Base-by-base conservation (phyloP, 2,113 vertebrate genomes). In the Pteropus alecto region DNA sequence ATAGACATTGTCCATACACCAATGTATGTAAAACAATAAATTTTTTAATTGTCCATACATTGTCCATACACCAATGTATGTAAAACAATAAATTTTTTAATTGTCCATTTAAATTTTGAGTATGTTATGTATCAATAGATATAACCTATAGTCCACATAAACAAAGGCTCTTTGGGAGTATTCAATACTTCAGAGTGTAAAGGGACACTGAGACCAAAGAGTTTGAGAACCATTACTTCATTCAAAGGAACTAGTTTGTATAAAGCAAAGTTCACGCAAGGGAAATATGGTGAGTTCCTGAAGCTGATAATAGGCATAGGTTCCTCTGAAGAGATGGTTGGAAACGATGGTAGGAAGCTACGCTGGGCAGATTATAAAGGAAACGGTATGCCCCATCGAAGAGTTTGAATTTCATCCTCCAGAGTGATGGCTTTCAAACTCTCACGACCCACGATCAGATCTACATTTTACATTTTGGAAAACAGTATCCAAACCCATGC, bases 141-240 rank as follows among this genome's bases (percentile, higher is more conserved):
- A 71, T 21, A 88, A 67, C 79, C 56, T 68, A 88, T 1, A 83
- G 35, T 33, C 35, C 54, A 84, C 19, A 67, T 30, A 79, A 74
- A 68, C 19, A 61, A 76, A 92, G 48, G 2, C 9, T 68, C 16
- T 61, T 63, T 54, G 35, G 51, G 48, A 11, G 8, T 33, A 63
- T 78, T 78, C 56, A 89, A 46, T 76, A 63, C 28, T 15, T 90
- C 51, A 82, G 35, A 86, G 11, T 84, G 86, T 87, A 95, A 95
- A 74, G 30, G 46, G 28, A 60, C 60, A 15, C 60, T n/a, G 43
- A 93, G 65, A 87, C 41, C 46, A 35, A 95, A 90, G 68, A 56
- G 51, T 48, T 76, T 77, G 46, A 90, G 38, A 93, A 85, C 24
- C 14, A n/a, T 28, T 71, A 51, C 9, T 92, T 48, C 41, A 48